Base-by-base conservation (phyloP, 1,140 invertebrate species). In the Hyles vespertilio region DNA sequence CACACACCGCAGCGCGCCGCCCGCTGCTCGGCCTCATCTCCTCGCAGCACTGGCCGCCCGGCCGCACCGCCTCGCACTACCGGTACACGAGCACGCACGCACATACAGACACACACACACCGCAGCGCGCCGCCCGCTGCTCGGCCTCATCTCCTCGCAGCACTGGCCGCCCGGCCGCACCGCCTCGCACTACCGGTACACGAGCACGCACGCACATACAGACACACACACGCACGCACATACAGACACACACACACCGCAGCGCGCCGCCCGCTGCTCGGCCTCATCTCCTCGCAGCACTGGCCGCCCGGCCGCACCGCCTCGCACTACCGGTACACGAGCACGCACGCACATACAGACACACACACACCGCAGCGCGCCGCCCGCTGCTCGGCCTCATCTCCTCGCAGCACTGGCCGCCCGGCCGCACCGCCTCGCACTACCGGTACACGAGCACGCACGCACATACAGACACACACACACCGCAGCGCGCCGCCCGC, bases 71-170 rank as follows among this genome's bases (percentile, higher is more conserved):
- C n/a, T n/a, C n/a, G n/a, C n/a, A n/a, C n/a, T n/a, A n/a, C n/a
- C n/a, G n/a, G n/a, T n/a, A n/a, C n/a, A n/a, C n/a, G n/a, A n/a
- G n/a, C n/a, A n/a, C n/a, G n/a, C n/a, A n/a, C n/a, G n/a, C n/a
- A n/a, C n/a, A n/a, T n/a, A n/a, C n/a, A n/a, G n/a, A n/a, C n/a
- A n/a, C n/a, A n/a, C n/a, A n/a, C n/a, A n/a, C n/a, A n/a, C n/a
- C n/a, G n/a, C n/a, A n/a, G n/a, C 58, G 32, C 12, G 50, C 45
- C 58, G 59, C 55, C 88, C 84, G 32, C 77, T 81, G 63, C 67
- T 89, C 34, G 88, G 77, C 9, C 60, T 90, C 62, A 69, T 90
- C 63, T 79, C 85, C 8, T 81, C 81, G 53, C 88, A 84, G 61
- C 78, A 76, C 65, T 89, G 86, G 84, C 72, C 79, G 6, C 61